Evolutionary conservation across 2,888 invertebrate genomes (phyloP), one percentile per base, ranked within the genome.

Genomic region (Petrolisthes manimaculis): DNA sequence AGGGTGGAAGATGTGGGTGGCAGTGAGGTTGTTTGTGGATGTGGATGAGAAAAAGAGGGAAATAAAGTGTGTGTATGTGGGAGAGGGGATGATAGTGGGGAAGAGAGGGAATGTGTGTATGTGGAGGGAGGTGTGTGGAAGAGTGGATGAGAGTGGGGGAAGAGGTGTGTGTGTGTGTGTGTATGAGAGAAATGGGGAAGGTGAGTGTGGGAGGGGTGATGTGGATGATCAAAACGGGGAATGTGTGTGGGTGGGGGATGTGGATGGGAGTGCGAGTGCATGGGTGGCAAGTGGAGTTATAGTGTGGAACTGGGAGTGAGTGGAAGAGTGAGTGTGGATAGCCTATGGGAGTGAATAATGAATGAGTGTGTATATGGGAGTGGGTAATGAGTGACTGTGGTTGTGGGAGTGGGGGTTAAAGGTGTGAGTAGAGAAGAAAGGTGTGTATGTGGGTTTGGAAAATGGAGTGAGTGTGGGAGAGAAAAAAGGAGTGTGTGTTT

Each of bases 71-170:
- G 9, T 74, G 8, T 74, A 21, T 9, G 8, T 74, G 74, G 74
- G 74, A 61, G 61, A 61, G 61, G 14, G 61, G 14, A 14, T 9
- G 56, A 54, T 54, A 21, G 80, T 24, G 21, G 24, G 53, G 14
- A 56, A 56, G 24, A 74, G 74, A 21, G 80, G 56, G 78, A 51
- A 21, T 74, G 8, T 55, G 77, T 84, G 53, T 84, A 37, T 77
- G 75, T 84, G 61, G 24, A 37, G 51, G 21, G 75, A 61, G 75
- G 75, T 75, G 83, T 83, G 83, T 83, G 83, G 37, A 53, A 53
- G 51, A 53, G 53, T 78, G 78, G 37, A 18, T 21, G 54, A 5
- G 3, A 53, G 78, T 53, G 54, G n/a, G 54, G n/a, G 78, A 53
- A 9, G n/a, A 53, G 51, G 5, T 78, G 54, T 71, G 53, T 69